Evolutionary conservation across 2,113 vertebrate species (phyloP), one percentile per base, ranked within the genome.

Genomic region (Hoplias malabaricus): DNA sequence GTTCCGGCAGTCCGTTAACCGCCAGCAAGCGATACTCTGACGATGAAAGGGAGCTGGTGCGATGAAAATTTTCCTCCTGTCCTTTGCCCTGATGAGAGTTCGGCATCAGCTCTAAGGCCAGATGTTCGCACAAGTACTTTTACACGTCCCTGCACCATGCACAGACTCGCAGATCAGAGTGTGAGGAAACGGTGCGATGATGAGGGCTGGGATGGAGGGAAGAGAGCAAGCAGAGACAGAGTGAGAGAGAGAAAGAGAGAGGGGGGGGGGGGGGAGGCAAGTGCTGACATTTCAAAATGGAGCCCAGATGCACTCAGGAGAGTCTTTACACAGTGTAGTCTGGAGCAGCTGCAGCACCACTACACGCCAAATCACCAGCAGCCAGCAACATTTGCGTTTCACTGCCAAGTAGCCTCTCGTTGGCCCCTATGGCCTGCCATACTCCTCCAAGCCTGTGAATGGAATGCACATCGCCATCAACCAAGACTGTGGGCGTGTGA

Each of bases 91-190:
- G 43, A 53, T 29, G 14, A 6, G 29, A 66, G 59, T 3, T n/a
- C 12, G 27, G 31, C 73, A 23, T 14, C 6, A 29, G 36, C 73
- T 53, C 10, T 29, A 9, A 1, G 42, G 31, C 31, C 61, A 65
- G 75, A 69, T 77, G 63, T 31, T 59, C 16, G 42, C 48, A 29
- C 46, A 66, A 66, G 40, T 67, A 68, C 11, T 31, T 23, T 12
- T 13, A 31, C 16, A 31, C 14, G 1, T 1, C 56, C 27, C 25
- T 31, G 27, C 29, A 59, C 29, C 56, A 14, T 2, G 27, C 56
- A 27, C 25, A 59, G 16, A 25, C 27, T 59, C 1, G 1, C 11
- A 4, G 27, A 59, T 31, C 25, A 54, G 11, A 25, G 54, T 31
- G 56, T 59, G 56, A 29, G 29, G 56, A 31, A 59, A 31, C 14